Evolutionary conservation across 2,797 vertebrate species (phyloP), one percentile per base, ranked within the genome.

Genomic region (Adrianichthys oophorus): DNA sequence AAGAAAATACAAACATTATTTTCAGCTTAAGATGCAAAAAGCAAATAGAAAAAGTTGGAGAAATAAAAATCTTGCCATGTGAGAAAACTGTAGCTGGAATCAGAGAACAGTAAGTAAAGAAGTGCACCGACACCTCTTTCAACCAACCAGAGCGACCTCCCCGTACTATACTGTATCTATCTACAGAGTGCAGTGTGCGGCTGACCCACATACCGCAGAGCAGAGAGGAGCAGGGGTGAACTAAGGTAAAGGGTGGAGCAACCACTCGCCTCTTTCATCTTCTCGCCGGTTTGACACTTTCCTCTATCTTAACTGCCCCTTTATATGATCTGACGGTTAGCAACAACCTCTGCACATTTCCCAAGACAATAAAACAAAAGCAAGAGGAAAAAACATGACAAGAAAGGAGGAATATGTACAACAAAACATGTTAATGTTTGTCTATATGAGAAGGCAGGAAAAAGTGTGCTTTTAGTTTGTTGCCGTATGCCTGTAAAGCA

Each of bases 201-300:
- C 50, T 88, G 85, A 88, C 84, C 85, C 74, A 88, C 77, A 77
- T 83, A 75, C 70, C 74, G 68, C 48, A 23, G 59, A 68, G 62
- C 8, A 7, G 24, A 60, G 68, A 53, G 4, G 60, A 52, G 60
- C 62, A 52, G 54, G 69, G 82, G 80, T 89, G 63, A 87, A 57
- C 64, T 65, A 74, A 82, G 84, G 89, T 81, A 79, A 85, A 70
- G 84, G 84, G 87, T 78, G 84, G 85, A 83, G 80, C 78, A 56
- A 71, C 41, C 56, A 58, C 77, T 70, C 66, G 66, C 26, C 50
- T 64, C 56, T 71, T 78, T 86, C 86, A 87, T 87, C 85, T 78
- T 46, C 32, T 56, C 17, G 70, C 55, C 70, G 68, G 68, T 56
- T 56, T 73, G 74, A 80, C 81, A 82, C 74, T 78, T 74, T 68